Evolutionary conservation across 2,113 vertebrate genomes (phyloP).

Genomic region (Colistium nudipinnis): DNA sequence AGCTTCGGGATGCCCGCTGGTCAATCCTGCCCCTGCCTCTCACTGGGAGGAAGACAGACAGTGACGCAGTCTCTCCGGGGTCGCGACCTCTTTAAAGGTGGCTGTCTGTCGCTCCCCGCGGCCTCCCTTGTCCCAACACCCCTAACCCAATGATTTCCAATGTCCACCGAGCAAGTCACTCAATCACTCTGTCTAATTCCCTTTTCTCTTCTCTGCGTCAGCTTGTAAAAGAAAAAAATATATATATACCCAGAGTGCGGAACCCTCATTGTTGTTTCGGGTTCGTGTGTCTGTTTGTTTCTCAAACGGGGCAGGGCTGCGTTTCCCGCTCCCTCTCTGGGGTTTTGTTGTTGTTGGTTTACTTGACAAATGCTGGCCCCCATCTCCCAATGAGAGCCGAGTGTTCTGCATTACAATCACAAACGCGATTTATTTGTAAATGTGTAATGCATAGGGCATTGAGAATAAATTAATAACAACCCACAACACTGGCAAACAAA

Average conservation of each 20-base stretch:
- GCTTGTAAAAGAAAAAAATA: constrained; percentile 37
- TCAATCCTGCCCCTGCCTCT: constrained; percentile 1
- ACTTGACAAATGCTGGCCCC: constrained; percentile 65
- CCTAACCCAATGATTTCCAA: constrained; percentile 74
- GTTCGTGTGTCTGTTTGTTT: constrained; percentile 66
- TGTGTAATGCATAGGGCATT: constrained; percentile 71
- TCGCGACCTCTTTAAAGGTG: constrained; percentile 66
- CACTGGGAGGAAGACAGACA: constrained; percentile 28
- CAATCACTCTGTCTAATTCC: constrained; percentile 49
- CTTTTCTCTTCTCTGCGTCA: constrained; percentile 18
- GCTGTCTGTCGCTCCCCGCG: constrained; percentile 39
- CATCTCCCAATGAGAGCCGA: constrained; percentile 68
- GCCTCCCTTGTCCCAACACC: constrained; percentile 43
- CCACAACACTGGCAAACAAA: constrained; percentile 76
- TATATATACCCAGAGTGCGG: constrained; percentile 1
- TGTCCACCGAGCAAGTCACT: constrained; percentile 63
- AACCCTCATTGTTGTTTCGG: constrained; percentile 48
- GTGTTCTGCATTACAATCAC: constrained; percentile 77
- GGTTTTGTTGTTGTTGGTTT: constrained; percentile 69
- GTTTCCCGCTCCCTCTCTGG: constrained; percentile 59
- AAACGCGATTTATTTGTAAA: constrained; percentile 75
- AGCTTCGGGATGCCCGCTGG: neutral
- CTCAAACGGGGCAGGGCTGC: constrained; percentile 57
- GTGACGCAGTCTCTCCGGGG: constrained; percentile 39
- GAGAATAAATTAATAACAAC: constrained; percentile 79